Base-by-base conservation (phyloP, 2,113 vertebrate species). In the Elaphurus davidianus region DNA sequence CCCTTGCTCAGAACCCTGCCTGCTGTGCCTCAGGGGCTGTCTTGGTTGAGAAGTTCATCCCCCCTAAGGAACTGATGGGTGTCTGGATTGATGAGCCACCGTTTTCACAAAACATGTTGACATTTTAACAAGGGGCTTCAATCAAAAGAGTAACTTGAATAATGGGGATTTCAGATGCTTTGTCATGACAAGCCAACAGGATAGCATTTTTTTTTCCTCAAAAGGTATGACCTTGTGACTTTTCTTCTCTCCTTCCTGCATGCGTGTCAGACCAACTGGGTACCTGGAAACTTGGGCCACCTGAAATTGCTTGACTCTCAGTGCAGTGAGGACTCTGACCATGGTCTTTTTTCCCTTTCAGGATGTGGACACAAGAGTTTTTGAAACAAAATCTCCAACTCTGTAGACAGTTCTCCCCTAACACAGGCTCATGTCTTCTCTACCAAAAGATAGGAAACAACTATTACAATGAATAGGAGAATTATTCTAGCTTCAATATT, bases 401-500 rank as follows among this genome's bases (percentile, higher is more conserved):
- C 36, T 92, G 10, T 89, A 79, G 36, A 87, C 1, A 36, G 67
- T 33, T 97, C 47, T 87, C 45, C 2, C 19, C 8, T 85, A 89
- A 85, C 82, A 64, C 71, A 64, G 7, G 25, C 28, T 86, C 45
- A 87, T 62, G 82, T 28, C 23, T 95, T 47, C 55, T 30, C 81
- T 92, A 13, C 43, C 54, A 78, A 79, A 90, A 92, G 2, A 59
- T 36, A 96, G 47, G 60, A 85, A 94, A 60, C 45, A 94, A 43
- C 30, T 60, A 19, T 67, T 85, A 76, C 10, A 81, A 47, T 33
- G 30, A 97, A 60, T 90, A 88, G 45, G 27, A 90, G 52, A 92
- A 86, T 96, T 78, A 91, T 91, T 96, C 33, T 92, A 33, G 88
- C 59, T 92, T 94, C 92, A 96, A 91, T 94, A 97, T 84, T 97